These are phyloP conservation scores for Falco naumanni DNA, from an alignment of 2,797 vertebrate species.

Conservation along the genomic window DNA sequence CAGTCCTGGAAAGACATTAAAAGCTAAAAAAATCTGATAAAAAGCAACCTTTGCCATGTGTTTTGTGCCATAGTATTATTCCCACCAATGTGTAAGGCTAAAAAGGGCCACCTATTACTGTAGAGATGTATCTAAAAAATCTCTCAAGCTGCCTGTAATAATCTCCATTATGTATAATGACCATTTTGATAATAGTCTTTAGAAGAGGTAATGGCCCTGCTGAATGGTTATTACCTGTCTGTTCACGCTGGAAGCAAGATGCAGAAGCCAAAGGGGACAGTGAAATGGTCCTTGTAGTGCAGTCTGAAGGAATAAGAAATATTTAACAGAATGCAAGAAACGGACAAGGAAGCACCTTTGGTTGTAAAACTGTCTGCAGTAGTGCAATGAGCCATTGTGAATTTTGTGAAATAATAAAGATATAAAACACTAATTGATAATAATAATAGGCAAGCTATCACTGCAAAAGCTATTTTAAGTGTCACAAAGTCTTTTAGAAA, in stretches of 20 bases:
- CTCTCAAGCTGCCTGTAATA: constrained; percentile 86
- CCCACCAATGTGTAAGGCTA: constrained; percentile 73
- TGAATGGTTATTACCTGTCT: constrained; percentile 86
- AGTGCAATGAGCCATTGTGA: constrained; percentile 47
- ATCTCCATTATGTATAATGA: constrained; percentile 89
- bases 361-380: constrained; percentile 49
- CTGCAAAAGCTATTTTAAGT: constrained; percentile 47
- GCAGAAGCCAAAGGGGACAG: constrained; percentile 82
- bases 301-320: constrained; percentile 81
- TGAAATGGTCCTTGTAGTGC: constrained; percentile 80
- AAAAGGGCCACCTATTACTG: constrained; percentile 82
- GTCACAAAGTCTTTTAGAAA: constrained; percentile 50
- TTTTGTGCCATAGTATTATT: constrained; percentile 73
- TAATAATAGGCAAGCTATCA: constrained; percentile 51
- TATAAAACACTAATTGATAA: constrained; percentile 57
- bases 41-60: constrained; percentile 70
- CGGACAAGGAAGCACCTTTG: constrained; percentile 71
- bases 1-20: constrained; percentile 65
- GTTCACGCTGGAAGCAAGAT: constrained; percentile 82
- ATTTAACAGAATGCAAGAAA: constrained; percentile 80
- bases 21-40: constrained; percentile 71
- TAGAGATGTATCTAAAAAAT: constrained; percentile 84
- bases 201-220: constrained; percentile 82
- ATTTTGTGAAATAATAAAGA: constrained; percentile 71
- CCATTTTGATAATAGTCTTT: constrained; percentile 88